Evolutionary conservation across 2,113 vertebrate species (phyloP).

Genomic region (Myotis brandtii): DNA sequence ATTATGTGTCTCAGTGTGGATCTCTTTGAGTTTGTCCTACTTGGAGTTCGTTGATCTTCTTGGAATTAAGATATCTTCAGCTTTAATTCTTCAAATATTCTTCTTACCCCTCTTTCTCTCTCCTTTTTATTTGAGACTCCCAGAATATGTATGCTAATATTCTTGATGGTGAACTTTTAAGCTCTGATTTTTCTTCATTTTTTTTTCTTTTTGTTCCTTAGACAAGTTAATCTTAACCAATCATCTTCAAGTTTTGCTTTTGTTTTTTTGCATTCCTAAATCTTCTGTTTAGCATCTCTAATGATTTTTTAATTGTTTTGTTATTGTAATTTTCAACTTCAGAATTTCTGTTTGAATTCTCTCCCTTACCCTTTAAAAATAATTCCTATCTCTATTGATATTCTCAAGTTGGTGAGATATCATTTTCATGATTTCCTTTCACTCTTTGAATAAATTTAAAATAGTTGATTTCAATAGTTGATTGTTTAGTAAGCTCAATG

Average conservation of each 20-base stretch:
- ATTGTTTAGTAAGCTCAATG: not conserved
- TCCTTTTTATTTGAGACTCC: not conserved
- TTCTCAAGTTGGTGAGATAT: not conserved
- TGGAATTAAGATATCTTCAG: not conserved
- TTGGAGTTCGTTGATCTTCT: not conserved
- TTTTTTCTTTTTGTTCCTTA: constrained; percentile 20
- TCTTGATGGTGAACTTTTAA: not conserved
- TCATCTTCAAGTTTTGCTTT: not conserved
- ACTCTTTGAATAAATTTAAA: not conserved
- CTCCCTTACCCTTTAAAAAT: not conserved
- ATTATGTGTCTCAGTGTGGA: not conserved
- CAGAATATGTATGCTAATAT: not conserved
- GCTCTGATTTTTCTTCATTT: not conserved
- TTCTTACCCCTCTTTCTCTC: not conserved
- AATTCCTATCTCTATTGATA: not conserved
- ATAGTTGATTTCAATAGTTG: not conserved
- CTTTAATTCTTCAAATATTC: not conserved
- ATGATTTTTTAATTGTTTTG: not conserved
- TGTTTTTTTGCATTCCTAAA: not conserved
- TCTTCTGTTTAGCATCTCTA: not conserved
- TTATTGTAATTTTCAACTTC: not conserved
- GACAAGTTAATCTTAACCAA: not conserved
- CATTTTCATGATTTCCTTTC: not conserved
- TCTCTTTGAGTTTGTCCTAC: not conserved
- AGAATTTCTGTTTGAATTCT: not conserved